Conservation (phyloP, 2,113 vertebrate genomes). For the Maylandia zebra region DNA sequence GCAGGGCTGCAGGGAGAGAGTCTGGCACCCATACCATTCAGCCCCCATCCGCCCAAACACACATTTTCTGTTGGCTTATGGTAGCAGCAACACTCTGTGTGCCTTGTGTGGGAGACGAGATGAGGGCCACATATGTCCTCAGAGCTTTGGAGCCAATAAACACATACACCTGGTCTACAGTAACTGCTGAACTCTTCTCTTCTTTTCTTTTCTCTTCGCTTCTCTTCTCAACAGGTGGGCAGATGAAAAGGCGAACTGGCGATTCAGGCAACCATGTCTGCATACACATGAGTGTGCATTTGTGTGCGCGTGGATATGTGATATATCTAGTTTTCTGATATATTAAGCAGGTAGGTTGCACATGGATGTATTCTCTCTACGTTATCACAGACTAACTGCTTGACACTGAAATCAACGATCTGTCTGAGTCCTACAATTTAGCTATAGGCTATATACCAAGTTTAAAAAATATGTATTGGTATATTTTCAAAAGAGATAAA, state of each 20-base stretch:
- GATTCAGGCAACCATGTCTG: not conserved
- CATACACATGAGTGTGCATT: not conserved
- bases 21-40: constrained; percentile 52
- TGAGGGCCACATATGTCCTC: constrained; percentile 24
- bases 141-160: constrained; percentile 14
- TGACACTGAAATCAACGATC: not conserved
- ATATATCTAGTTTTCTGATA: not conserved
- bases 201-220: not conserved
- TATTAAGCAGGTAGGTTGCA: not conserved
- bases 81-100: not conserved
- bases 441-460: not conserved
- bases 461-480: not conserved
- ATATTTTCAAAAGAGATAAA: not conserved
- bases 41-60: not conserved
- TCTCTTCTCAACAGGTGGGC: not conserved
- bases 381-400: not conserved
- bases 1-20: constrained; percentile 45
- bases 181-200: not conserved
- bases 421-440: not conserved
- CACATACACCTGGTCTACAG: constrained; percentile 1
- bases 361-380: not conserved
- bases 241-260: not conserved
- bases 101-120: not conserved
- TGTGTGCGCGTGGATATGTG: not conserved
- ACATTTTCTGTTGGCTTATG: constrained; percentile 3